These are phyloP conservation scores for Rhagophthalmus giganteus DNA, from an alignment of 2,888 invertebrate species.

Conservation along the genomic window DNA sequence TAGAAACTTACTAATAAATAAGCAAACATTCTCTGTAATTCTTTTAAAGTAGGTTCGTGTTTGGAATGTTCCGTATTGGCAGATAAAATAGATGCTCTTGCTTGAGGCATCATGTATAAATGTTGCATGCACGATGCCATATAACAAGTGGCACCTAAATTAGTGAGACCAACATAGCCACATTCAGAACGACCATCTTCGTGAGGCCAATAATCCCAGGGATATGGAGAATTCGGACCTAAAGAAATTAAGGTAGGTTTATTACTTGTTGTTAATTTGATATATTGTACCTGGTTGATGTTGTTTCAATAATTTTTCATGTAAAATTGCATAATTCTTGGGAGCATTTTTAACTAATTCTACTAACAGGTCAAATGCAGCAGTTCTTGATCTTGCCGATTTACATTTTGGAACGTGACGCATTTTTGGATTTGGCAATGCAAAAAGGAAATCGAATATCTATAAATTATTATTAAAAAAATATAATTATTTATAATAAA, in stretches of 20 bases:
- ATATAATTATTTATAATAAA: neutral
- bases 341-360: slow-evolving; percentile 84
- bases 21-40: slow-evolving; percentile 94
- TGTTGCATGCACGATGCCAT: slow-evolving; percentile 98
- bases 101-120: slow-evolving; percentile 95
- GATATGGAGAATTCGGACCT: slow-evolving; percentile 81
- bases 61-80: slow-evolving; percentile 73
- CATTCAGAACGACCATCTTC: slow-evolving; percentile 93
- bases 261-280: too few relatives aligned
- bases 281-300: slow-evolving; percentile 74
- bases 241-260: slow-evolving; percentile 18
- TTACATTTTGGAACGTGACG: slow-evolving; percentile 92
- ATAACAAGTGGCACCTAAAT: slow-evolving; percentile 95
- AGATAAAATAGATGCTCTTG: slow-evolving; percentile 78
- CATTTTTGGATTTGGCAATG: slow-evolving; percentile 82
- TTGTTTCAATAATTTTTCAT: slow-evolving; percentile 80
- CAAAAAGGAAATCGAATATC: slow-evolving; percentile 87
- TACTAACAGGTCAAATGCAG: slow-evolving; percentile 88
- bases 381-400: slow-evolving; percentile 83
- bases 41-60: slow-evolving; percentile 80
- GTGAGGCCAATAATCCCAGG: slow-evolving; percentile 98
- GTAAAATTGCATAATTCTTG: slow-evolving; percentile 82
- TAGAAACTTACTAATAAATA: slow-evolving; percentile 72
- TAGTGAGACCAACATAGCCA: slow-evolving; percentile 92
- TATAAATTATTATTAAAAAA: slow-evolving; percentile 49